Evolutionary conservation across 1,140 invertebrate species (phyloP), one percentile per base, ranked within the genome.

Genomic region (Drosophila pandora): DNA sequence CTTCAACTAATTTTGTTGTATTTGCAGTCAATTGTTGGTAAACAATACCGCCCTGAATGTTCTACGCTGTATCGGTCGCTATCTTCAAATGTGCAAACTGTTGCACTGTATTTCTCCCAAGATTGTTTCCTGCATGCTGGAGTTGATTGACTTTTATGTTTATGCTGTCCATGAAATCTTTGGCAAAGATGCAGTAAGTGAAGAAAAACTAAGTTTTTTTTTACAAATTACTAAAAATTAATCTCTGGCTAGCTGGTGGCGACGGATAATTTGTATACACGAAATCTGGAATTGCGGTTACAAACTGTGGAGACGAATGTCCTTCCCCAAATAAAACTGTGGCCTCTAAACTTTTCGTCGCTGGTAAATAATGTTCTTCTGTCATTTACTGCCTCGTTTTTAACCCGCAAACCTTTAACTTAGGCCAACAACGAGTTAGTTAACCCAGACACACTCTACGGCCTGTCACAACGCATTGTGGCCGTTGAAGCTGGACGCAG

Each of bases 11-110:
- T 10, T 37, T 41, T 1, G 25, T 1, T 25, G 32, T 30, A 13
- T 21, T 5, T n/a, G 2, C 2, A 89, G 84, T 13, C 83, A 91
- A 65, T 49, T 94, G 17, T 92, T 93, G 60, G 93, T 94, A 0
- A 98, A 98, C 7, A 99, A 99, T 89, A 99, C 98, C 2, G 97
- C 98, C 0, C 90, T 99, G 12, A 98, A 97, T 69, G 95, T 99
- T 2, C 92, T 99, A 22, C 93, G 98, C 78, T 95, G 99, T 56
- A 98, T 98, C 92, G 98, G 98, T 75, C 95, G 96, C 71, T 97
- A 97, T 90, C 93, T 99, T 59, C 97, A 99, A 92, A 99, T 99
- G 95, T 98, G 98, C 91, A 94, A 95, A 84, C 93, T 98, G 52
- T 93, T 99, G 22, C 95, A 97, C 60, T 96, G 97, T 21, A 98